These are phyloP conservation scores for Agrotis segetum DNA, from an alignment of 2,888 invertebrate species.

Conservation along the genomic window DNA sequence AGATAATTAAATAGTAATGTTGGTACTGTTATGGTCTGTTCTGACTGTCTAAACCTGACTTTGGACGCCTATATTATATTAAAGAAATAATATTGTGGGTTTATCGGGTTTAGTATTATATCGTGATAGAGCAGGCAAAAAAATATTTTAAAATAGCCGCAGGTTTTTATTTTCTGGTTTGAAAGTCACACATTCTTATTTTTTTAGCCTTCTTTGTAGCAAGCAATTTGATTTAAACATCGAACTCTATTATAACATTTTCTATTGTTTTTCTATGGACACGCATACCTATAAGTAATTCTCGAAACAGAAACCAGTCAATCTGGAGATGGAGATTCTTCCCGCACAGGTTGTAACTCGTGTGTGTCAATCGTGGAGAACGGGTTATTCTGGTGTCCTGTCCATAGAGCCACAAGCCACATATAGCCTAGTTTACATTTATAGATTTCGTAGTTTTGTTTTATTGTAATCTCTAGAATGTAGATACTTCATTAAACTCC, in stretches of 20 bases:
- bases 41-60: neutral
- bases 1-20: neutral
- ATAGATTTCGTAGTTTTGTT: conserved; percentile 19
- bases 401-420: conserved; percentile 32
- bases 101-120: neutral
- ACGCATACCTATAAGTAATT: neutral
- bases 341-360: conserved; percentile 41
- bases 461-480: neutral
- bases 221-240: too few species aligned
- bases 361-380: conserved; percentile 52
- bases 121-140: too few species aligned
- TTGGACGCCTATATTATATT: neutral
- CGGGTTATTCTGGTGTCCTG: conserved; percentile 48
- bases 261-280: too few species aligned
- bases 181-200: neutral
- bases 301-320: conserved; percentile 43
- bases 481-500: conserved; percentile 8
- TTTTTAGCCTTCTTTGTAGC: neutral
- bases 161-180: too few species aligned
- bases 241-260: too few species aligned
- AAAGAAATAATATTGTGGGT: neutral
- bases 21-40: conserved; percentile 3
- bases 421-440: conserved; percentile 33
- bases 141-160: too few species aligned
- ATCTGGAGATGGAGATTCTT: conserved; percentile 28